phyloP scores from a whole-genome alignment of 2,888 invertebrate genomes.

The Tachystola acroxantha region DNA sequence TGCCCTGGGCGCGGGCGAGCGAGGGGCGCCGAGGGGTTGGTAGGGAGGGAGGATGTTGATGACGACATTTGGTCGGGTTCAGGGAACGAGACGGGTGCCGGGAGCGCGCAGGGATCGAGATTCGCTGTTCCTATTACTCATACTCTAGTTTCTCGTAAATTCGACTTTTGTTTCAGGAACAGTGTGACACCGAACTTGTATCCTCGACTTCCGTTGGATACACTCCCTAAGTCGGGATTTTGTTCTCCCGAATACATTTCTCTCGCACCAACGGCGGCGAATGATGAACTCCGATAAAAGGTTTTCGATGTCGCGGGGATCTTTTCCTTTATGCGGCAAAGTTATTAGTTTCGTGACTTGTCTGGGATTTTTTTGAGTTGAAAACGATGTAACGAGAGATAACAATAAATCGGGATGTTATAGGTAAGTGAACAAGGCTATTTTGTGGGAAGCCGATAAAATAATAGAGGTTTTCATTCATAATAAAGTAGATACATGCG shows the following conservation, averaged over 20 bases:
- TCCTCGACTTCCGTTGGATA: constrained; percentile 11
- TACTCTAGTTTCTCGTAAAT: constrained; percentile 2
- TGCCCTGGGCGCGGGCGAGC: constrained; percentile 43
- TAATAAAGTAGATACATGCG: neutral
- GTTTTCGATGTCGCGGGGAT: constrained; percentile 47
- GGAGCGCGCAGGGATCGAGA: constrained; percentile 4
- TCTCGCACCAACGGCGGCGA: constrained; percentile 31
- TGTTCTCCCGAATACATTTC: constrained; percentile 29
- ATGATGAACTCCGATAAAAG: constrained; percentile 52
- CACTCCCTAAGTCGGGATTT: constrained; percentile 12
- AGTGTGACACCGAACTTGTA: constrained; percentile 1
- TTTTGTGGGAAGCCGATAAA: neutral
- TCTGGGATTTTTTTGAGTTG: constrained; percentile 13
- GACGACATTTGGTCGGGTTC: constrained; percentile 53
- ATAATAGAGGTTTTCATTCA: neutral
- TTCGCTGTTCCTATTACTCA: constrained; percentile 7
- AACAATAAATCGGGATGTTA: constrained; percentile 12
- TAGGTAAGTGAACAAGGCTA: constrained; percentile 8
- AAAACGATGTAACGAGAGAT: constrained; percentile 9
- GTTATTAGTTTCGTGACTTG: constrained; percentile 25
- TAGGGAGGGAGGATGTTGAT: constrained; percentile 46
- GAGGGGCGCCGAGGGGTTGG: constrained; percentile 19
- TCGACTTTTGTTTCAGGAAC: constrained; percentile 13
- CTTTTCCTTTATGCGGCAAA: constrained; percentile 25
- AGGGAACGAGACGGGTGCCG: constrained; percentile 7